A percentile compares a stretch with the other conserved stretches of the same genome.
Evolutionary conservation across 1,140 invertebrate genomes (phyloP).

Genomic region (Aphelinus certus): DNA sequence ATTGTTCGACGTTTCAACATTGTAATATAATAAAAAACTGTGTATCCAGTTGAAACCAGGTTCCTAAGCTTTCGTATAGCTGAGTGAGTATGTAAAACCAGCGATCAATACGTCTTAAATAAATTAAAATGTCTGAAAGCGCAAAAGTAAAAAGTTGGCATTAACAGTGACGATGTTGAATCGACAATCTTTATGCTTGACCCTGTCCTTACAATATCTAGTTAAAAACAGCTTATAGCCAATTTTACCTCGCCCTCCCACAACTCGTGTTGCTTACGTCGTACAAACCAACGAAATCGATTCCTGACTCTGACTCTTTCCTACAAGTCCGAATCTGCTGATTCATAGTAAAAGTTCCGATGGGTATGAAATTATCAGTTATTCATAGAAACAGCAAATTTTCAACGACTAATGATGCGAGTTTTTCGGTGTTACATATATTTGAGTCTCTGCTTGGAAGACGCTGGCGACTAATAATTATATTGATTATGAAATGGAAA

Average conservation of each 20-base stretch:
- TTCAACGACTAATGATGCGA: too few species aligned
- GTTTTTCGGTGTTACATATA: too few species aligned
- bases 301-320: too few species aligned
- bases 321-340: too few species aligned
- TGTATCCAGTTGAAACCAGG: slow-evolving; percentile 7
- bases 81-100: slow-evolving; percentile 19
- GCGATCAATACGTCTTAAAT: slow-evolving; percentile 18
- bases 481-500: background rate
- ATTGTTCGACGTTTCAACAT: background rate
- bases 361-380: too few species aligned
- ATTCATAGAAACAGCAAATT: too few species aligned
- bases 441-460: too few species aligned
- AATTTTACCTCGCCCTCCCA: background rate
- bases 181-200: slow-evolving; percentile 24
- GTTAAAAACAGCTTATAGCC: slow-evolving; percentile 27
- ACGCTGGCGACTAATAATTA: background rate
- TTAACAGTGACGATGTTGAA: slow-evolving; percentile 14
- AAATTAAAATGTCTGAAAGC: slow-evolving; percentile 5
- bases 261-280: background rate
- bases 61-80: slow-evolving; percentile 2
- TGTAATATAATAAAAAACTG: background rate
- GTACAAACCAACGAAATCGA: too few species aligned
- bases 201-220: slow-evolving; percentile 25
- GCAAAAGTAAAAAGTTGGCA: slow-evolving; percentile 30
- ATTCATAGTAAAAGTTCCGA: too few species aligned